These are phyloP conservation scores for Rhodinocichla rosea DNA, from an alignment of 2,113 vertebrate species.

Conservation along the genomic window DNA sequence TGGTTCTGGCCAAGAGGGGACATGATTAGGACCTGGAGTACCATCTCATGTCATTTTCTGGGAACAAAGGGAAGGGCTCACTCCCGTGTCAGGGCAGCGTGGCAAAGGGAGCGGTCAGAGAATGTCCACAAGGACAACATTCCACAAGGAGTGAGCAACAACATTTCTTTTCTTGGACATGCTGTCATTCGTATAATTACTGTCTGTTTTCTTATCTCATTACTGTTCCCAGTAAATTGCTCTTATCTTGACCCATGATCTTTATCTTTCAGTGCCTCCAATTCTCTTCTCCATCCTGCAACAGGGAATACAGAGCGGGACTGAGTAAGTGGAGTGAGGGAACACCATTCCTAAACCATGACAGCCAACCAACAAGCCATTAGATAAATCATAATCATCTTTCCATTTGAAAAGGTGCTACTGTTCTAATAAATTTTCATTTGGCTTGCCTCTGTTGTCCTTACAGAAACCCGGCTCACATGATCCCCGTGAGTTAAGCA, in stretches of 20 bases:
- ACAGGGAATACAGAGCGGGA: rapidly evolving
- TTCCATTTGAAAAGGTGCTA: not conserved
- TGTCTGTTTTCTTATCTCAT: not conserved
- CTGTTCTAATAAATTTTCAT: not conserved
- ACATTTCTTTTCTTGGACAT: not conserved
- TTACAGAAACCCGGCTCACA: not conserved
- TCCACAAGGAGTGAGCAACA: too few relatives aligned
- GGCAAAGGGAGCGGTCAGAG: rapidly evolving
- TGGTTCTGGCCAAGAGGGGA: not conserved
- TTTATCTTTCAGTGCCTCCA: not conserved
- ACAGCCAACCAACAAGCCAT: not conserved
- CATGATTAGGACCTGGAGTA: rapidly evolving
- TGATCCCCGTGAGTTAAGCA: not conserved
- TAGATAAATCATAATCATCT: not conserved
- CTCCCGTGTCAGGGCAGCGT: rapidly evolving
- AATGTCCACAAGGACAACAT: not conserved
- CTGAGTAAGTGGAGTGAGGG: not conserved
- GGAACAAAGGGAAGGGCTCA: not conserved
- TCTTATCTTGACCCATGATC: not conserved
- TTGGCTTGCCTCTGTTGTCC: not conserved
- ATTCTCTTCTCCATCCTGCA: not conserved
- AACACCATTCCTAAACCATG: not conserved
- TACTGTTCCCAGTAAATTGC: not conserved
- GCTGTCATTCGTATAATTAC: not conserved
- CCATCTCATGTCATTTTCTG: not conserved